A percentile compares a stretch with the other conserved stretches of the same genome.
Conservation (phyloP, 2,888 invertebrate species). For the Trachelus stipa region DNA sequence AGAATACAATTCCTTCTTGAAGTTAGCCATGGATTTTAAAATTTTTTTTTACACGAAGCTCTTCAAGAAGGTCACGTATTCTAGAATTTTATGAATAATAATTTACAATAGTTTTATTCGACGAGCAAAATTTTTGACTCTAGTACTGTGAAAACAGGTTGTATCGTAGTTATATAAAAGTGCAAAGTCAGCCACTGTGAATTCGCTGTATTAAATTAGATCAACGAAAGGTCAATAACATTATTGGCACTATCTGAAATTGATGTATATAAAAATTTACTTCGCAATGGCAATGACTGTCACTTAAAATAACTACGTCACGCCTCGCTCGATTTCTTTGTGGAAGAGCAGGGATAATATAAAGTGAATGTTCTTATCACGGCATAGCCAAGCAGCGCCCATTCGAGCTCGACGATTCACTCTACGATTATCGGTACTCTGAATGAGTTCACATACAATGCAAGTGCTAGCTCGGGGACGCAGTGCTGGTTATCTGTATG, state of each 20-base stretch:
- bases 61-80: too few species aligned
- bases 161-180: background rate
- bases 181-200: background rate
- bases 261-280: background rate
- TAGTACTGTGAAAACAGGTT: background rate
- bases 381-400: background rate
- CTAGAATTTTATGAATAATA: background rate
- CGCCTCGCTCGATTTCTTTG: background rate
- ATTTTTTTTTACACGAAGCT: too few species aligned
- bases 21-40: too few species aligned
- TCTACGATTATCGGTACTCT: slow-evolving; percentile 13
- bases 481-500: slow-evolving; percentile 9
- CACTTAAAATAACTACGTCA: background rate
- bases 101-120: too few species aligned
- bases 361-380: slow-evolving; percentile 29
- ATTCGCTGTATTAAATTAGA: background rate
- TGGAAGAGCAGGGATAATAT: background rate
- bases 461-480: background rate
- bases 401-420: slow-evolving; percentile 4
- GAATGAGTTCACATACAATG: slow-evolving; percentile 13
- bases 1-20: too few species aligned
- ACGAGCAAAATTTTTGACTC: background rate
- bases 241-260: background rate
- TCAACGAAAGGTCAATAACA: background rate
- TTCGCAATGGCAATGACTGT: background rate